A percentile compares a stretch with the other conserved stretches of the same genome.
phyloP scores from a whole-genome alignment of 2,797 vertebrate species.

The Chlorospingus semifuscus region DNA sequence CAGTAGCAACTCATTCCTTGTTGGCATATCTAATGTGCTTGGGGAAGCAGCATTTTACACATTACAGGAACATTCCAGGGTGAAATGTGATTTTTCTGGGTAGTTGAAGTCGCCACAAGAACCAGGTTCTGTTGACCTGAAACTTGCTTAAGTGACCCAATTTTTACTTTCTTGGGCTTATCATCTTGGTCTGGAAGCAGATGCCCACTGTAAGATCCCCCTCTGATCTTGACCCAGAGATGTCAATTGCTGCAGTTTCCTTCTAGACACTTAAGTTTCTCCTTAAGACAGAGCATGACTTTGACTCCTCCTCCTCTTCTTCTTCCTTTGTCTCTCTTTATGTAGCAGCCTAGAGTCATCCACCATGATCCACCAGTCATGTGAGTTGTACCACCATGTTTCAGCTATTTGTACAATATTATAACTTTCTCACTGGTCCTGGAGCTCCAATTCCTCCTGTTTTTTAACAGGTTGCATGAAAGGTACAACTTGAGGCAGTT shows the following conservation, averaged over 20 bases:
- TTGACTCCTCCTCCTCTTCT: background rate
- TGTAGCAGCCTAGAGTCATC: background rate
- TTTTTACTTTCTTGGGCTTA: background rate
- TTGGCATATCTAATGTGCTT: background rate
- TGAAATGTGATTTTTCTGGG: background rate
- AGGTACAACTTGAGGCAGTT: background rate
- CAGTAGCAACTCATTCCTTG: accelerated
- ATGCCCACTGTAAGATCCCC: background rate
- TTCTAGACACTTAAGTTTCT: background rate
- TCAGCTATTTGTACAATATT: background rate
- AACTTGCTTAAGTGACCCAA: background rate
- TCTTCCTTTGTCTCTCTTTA: background rate
- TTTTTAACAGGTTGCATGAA: background rate
- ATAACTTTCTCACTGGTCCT: background rate
- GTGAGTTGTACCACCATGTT: background rate
- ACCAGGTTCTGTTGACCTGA: background rate
- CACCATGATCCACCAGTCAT: background rate
- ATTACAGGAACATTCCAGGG: background rate
- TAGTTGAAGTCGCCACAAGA: background rate
- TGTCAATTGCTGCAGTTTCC: accelerated
- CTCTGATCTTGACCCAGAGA: background rate
- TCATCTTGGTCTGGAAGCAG: background rate
- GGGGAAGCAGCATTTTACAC: background rate
- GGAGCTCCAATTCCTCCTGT: background rate
- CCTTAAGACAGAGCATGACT: background rate